A percentile compares a stretch with the other conserved stretches of the same genome.
Evolutionary conservation across 2,888 invertebrate genomes (phyloP).

Genomic region (Eristalis tenax): DNA sequence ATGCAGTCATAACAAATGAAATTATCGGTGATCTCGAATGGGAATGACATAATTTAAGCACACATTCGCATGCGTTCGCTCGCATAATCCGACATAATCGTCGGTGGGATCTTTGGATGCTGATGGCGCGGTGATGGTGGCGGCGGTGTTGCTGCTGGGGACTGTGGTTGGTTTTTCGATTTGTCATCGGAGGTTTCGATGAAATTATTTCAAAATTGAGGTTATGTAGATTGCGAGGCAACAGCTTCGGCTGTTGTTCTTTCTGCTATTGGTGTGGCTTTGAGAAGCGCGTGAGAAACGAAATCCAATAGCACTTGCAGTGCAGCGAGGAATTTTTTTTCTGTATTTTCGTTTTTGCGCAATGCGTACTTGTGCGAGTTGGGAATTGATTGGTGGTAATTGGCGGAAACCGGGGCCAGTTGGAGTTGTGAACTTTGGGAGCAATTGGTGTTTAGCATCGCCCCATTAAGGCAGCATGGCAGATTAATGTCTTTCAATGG

Average conservation of each 20-base stretch:
- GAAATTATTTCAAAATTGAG: conserved; percentile 31
- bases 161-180: not conserved
- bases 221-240: conserved; percentile 13
- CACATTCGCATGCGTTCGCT: conserved; percentile 26
- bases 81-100: conserved; percentile 28
- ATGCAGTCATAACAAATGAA: conserved; percentile 36
- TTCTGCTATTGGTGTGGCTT: not conserved
- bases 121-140: not conserved
- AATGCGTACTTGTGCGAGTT: not conserved
- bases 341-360: not conserved
- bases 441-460: conserved; percentile 5
- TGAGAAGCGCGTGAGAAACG: not conserved
- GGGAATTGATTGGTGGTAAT: conserved; percentile 26
- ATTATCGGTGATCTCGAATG: conserved; percentile 26
- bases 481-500: conserved; percentile 12
- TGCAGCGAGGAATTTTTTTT: not conserved
- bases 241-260: conserved; percentile 1
- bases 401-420: conserved; percentile 34
- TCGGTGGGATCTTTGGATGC: not conserved
- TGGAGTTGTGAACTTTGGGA: conserved; percentile 19
- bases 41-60: conserved; percentile 43
- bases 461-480: not conserved
- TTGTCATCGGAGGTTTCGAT: not conserved
- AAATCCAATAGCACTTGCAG: conserved; percentile 8
- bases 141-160: not conserved